Evolutionary conservation across 2,113 vertebrate species (phyloP), one percentile per base, ranked within the genome.

Genomic region (Oxygymnocypris stewartii): DNA sequence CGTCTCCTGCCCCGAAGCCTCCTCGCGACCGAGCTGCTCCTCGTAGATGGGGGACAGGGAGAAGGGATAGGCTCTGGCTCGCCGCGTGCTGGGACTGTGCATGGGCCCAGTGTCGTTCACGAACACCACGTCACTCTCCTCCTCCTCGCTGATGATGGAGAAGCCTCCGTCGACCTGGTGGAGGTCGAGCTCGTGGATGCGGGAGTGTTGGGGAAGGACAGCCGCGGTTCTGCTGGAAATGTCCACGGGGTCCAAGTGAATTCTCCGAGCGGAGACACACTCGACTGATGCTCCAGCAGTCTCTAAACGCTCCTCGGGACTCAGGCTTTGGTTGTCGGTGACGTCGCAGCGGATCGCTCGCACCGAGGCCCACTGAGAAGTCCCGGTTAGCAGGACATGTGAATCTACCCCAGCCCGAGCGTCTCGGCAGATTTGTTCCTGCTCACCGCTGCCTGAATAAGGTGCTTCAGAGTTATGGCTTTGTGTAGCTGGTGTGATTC

Each of bases 31-130:
- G 20, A 65, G 77, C 63, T 91, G 90, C 59, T 92, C 91, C 84
- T 92, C 91, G 2, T 89, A 89, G 57, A 92, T 92, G 18, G 91
- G 91, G 0, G 91, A 92, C n/a, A 92, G 82, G n/a, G 90, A 91
- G 82, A 90, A 91, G 16, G 91, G 91, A 57, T 92, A 92, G 1
- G 42, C 47, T 79, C 88, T 91, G 31, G 71, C 73, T 49, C 90
- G 84, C 1, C 90, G 81, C 1, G 73, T 40, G 3, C 85, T 79
- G 4, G 90, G 90, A 77, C 90, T 91, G 73, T 89, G 81, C 67
- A 88, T 42, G 35, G 88, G 82, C 23, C 90, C 90, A 0, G 81
- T 89, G 79, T 91, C 90, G 6, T 91, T 91, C 20, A 91, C 86
- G 28, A 91, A 92, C 83, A 92, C 88, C 0, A 89, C 23, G 14